These are phyloP conservation scores for Ibycter americanus DNA, from an alignment of 2,797 vertebrate species.

Conservation along the genomic window DNA sequence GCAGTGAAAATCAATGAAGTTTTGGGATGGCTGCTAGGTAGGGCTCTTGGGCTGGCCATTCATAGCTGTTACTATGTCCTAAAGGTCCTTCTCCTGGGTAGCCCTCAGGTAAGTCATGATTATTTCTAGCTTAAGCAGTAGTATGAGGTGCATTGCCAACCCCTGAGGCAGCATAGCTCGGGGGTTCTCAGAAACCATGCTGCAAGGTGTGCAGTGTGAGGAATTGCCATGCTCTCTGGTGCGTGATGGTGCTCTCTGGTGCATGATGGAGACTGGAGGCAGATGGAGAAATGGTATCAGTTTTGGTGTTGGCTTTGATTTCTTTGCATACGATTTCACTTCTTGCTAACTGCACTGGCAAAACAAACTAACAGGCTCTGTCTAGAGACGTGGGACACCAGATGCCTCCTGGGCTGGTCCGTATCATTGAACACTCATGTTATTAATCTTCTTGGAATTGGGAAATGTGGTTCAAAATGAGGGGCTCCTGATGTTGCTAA, in stretches of 20 bases:
- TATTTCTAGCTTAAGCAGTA: not conserved
- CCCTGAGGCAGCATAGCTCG: not conserved
- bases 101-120: not conserved
- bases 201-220: not conserved
- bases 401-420: not conserved
- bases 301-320: not conserved
- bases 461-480: not conserved
- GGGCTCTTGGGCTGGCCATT: not conserved
- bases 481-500: not conserved
- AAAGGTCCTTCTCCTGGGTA: not conserved
- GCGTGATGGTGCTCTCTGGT: rapidly evolving
- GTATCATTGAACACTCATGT: not conserved
- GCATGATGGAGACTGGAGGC: not conserved
- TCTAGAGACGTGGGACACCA: not conserved
- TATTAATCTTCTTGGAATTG: not conserved
- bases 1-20: not conserved
- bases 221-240: not conserved
- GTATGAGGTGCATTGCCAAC: rapidly evolving
- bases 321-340: not conserved
- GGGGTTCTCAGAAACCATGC: not conserved
- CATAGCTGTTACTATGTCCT: not conserved
- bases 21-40: not conserved
- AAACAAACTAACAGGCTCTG: not conserved
- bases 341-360: not conserved
- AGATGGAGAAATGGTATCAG: not conserved